Conservation (phyloP, 2,113 vertebrate species). For the Aldabrachelys gigantea region DNA sequence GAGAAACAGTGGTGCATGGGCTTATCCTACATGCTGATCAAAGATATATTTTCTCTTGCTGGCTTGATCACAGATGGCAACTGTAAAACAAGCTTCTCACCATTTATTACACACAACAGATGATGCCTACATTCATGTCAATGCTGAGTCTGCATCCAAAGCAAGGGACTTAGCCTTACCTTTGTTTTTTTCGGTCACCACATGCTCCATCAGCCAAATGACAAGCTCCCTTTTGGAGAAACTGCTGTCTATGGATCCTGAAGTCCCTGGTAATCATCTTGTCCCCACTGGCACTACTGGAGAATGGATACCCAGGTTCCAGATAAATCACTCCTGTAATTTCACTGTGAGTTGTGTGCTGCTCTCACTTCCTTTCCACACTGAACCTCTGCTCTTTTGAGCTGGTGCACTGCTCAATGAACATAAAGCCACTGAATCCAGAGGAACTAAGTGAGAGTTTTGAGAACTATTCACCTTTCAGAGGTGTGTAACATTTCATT, state of each 20-base stretch:
- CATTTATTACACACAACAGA: not conserved
- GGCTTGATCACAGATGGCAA: not conserved
- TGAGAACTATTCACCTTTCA: not conserved
- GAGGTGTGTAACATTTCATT: not conserved
- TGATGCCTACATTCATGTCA: not conserved
- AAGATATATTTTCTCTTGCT: not conserved
- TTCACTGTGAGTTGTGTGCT: not conserved
- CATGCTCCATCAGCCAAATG: not conserved
- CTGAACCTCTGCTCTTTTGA: not conserved
- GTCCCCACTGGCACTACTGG: not conserved
- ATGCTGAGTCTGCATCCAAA: not conserved
- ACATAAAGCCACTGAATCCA: not conserved
- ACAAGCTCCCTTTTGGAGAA: not conserved
- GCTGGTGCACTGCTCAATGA: not conserved
- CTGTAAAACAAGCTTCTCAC: not conserved
- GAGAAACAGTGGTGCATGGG: not conserved
- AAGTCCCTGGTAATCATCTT: not conserved
- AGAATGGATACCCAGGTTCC: not conserved
- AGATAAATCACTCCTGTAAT: not conserved
- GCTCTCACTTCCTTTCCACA: not conserved
- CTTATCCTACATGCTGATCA: not conserved
- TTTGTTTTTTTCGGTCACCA: not conserved
- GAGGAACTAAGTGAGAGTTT: not conserved
- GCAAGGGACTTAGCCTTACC: not conserved
- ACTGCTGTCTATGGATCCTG: accelerated